Evolutionary conservation across 2,113 vertebrate species (phyloP).

Genomic region (Mastomys natalensis): DNA sequence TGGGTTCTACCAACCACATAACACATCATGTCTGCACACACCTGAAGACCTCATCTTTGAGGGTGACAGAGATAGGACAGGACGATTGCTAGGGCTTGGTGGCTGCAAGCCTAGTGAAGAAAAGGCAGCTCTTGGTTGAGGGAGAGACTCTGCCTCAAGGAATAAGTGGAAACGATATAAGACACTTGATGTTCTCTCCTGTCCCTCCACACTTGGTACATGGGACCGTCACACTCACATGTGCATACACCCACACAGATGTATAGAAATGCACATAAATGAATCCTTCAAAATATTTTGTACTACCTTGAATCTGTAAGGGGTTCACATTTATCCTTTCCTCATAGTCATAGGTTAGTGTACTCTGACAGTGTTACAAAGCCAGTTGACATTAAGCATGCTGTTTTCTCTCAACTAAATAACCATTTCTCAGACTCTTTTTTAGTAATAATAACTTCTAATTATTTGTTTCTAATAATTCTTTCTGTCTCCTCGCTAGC

Average conservation of each 20-base stretch:
- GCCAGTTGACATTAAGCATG: background rate
- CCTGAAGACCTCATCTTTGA: background rate
- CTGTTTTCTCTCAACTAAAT: constrained; percentile 30
- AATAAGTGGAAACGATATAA: background rate
- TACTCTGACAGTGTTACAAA: background rate
- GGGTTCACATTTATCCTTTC: background rate
- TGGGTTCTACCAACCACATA: background rate
- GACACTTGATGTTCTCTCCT: background rate
- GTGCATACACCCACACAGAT: background rate
- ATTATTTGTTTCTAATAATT: background rate
- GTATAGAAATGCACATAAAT: background rate
- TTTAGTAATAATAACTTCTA: background rate
- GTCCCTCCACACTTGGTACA: background rate
- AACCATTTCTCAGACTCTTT: constrained; percentile 18
- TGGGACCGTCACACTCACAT: too few relatives aligned
- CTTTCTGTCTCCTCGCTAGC: background rate
- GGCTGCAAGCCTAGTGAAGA: background rate
- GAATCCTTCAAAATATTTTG: background rate
- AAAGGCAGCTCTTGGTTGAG: background rate
- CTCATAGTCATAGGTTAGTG: constrained; percentile 12
- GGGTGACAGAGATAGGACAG: background rate
- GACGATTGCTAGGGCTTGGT: background rate
- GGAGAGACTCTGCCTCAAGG: background rate
- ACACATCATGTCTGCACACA: too few relatives aligned
- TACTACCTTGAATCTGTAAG: background rate